A percentile compares a stretch with the other conserved stretches of the same genome.
phyloP scores from a whole-genome alignment of 2,888 invertebrate species.

The Aleiodes testaceus region DNA sequence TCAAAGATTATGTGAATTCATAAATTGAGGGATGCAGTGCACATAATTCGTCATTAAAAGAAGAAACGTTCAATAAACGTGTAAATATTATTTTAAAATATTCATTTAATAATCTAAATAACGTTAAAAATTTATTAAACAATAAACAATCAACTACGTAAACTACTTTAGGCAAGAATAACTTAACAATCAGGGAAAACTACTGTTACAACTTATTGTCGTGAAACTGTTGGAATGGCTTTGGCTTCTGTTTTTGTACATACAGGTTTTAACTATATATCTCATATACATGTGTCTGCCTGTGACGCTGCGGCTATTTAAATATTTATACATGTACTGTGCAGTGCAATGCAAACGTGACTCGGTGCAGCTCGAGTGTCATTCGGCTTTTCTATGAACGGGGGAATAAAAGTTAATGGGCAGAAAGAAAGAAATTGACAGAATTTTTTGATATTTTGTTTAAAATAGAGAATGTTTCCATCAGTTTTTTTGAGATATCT shows the following conservation, averaged over 20 bases:
- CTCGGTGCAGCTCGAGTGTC: constrained; percentile 43
- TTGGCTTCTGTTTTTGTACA: constrained; percentile 3
- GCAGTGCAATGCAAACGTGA: constrained; percentile 44
- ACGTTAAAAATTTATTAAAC: constrained; percentile 13
- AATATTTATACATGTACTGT: constrained; percentile 39
- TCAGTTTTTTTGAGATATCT: too few species aligned
- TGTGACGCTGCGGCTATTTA: constrained; percentile 35
- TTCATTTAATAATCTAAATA: constrained; percentile 11
- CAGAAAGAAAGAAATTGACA: neutral
- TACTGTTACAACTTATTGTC: constrained; percentile 20
- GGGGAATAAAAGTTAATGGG: neutral
- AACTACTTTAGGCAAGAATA: constrained; percentile 32
- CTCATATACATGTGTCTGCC: constrained; percentile 20
- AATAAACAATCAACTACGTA: constrained; percentile 46
- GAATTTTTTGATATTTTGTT: neutral
- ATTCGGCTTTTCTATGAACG: constrained; percentile 40
- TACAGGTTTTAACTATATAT: constrained; percentile 3
- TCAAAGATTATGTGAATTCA: neutral
- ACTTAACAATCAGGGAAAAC: constrained; percentile 8
- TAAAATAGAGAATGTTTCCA: too few species aligned
- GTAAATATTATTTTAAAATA: neutral
- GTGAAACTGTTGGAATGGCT: neutral
- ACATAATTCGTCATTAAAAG: neutral
- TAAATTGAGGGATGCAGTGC: constrained; percentile 8
- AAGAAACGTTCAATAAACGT: neutral